Evolutionary conservation across 1,140 invertebrate genomes (phyloP).

Genomic region (Marisa cornuarietis): DNA sequence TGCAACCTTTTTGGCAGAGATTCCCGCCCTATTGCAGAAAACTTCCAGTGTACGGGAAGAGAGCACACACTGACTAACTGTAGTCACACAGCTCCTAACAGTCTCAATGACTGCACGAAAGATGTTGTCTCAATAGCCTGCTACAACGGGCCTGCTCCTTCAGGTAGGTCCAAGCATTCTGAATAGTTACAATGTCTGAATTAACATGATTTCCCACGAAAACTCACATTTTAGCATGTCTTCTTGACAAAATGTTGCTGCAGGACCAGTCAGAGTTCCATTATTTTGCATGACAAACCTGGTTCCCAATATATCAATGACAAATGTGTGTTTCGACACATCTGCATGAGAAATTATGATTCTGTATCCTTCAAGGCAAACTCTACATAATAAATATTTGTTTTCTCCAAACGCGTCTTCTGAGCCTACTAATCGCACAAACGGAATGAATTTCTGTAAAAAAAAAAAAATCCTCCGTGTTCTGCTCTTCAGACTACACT

Average conservation of each 20-base stretch:
- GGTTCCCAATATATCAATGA: background rate
- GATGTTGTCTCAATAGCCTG: constrained; percentile 45
- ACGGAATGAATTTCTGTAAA: constrained; percentile 9
- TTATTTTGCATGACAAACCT: too few species aligned
- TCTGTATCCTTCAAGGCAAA: background rate
- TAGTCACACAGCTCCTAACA: background rate
- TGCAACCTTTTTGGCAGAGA: constrained; percentile 44
- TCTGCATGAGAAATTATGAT: background rate
- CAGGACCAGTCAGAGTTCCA: too few species aligned
- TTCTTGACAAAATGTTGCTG: too few species aligned
- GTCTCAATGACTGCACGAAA: background rate
- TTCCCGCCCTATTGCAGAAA: constrained; percentile 23
- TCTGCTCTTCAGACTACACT: background rate
- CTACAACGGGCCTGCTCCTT: constrained; percentile 38
- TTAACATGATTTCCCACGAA: too few species aligned
- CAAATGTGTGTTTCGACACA: background rate
- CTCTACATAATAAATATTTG: background rate
- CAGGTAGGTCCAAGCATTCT: background rate
- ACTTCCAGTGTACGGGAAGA: constrained; percentile 42
- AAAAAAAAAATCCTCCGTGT: constrained; percentile 11
- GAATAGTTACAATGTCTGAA: background rate
- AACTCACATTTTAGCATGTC: too few species aligned
- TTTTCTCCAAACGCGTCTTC: background rate
- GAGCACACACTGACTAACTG: constrained; percentile 45
- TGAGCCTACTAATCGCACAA: background rate